Base-by-base conservation (phyloP, 1,140 invertebrate species). In the Drosophila pseudoananassae region DNA sequence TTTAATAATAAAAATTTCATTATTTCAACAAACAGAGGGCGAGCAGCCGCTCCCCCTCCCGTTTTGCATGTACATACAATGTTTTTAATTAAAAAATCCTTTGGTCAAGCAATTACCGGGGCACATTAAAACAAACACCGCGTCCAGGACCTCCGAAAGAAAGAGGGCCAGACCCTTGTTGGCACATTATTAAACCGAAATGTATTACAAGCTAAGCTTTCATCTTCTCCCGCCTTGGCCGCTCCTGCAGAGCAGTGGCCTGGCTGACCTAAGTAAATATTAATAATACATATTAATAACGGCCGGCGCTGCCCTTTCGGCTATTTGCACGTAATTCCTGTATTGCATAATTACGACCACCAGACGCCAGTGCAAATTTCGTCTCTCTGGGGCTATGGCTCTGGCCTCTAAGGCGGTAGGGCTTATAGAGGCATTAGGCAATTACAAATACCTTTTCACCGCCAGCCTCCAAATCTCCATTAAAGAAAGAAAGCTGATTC, bases 251-350 rank as follows among this genome's bases (percentile, higher is more conserved):
- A 20, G 25, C 20, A 38, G 25, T 33, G 12, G n/a, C 4, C 27
- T 43, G 56, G 38, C 83, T 90, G 88, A 90, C 88, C 88, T 88
- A 88, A 90, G 88, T 90, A 90, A 90, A 90, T 84, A 90, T 90
- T 90, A 90, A 90, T 90, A 90, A 90, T 84, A 84, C 77, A 80
- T 90, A 90, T 90, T 90, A 88, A 90, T 90, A 90, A 87, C 76
- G 84, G 36, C 59, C 52, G 69, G 49, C 40, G 49, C 56, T 46
- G 66, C 64, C 69, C 78, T 66, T 38, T 55, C 47, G 76, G 77
- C 77, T 90, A 74, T 90, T 90, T 90, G 63, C 88, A 80, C 84
- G 72, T 88, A 83, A 88, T 88, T 87, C 83, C 83, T 69, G 83
- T 78, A 84, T 76, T 90, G 88, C 89, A 81, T 76, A 76, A 76